Percentiles rank a stretch among this genome's conserved stretches.
These are phyloP conservation scores for Telmatherina bonti DNA, from an alignment of 2,797 vertebrate species.

Conservation along the genomic window DNA sequence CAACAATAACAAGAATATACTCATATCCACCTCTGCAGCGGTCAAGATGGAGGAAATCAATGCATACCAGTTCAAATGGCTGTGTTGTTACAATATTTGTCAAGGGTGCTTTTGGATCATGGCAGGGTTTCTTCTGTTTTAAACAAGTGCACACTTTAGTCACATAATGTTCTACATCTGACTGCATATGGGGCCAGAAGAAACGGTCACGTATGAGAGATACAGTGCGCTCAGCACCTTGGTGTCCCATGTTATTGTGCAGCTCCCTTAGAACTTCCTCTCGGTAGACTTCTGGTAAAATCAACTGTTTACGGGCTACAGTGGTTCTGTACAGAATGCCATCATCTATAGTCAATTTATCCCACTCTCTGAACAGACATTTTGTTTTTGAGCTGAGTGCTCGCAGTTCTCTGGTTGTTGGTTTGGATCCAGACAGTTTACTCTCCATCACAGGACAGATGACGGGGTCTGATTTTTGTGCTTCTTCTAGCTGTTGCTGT, in stretches of 20 bases:
- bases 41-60: too few relatives aligned
- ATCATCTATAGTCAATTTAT: not conserved
- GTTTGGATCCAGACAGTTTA: constrained; percentile 9
- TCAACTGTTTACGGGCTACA: not conserved
- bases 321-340: constrained; percentile 8
- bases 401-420: not conserved
- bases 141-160: too few relatives aligned
- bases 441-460: not conserved
- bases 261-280: not conserved
- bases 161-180: too few relatives aligned
- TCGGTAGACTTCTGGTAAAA: not conserved
- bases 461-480: not conserved
- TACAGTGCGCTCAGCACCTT: constrained; percentile 13
- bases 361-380: constrained; percentile 25
- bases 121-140: too few relatives aligned
- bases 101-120: too few relatives aligned
- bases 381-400: not conserved
- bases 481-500: not conserved
- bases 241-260: constrained; percentile 35
- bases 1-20: too few relatives aligned
- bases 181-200: constrained; percentile 8
- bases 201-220: not conserved
- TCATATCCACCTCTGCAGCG: too few relatives aligned
- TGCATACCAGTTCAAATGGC: too few relatives aligned
- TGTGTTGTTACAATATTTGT: too few relatives aligned